These are phyloP conservation scores for Lacerta viridis DNA, from an alignment of 2,797 vertebrate species.

Conservation along the genomic window DNA sequence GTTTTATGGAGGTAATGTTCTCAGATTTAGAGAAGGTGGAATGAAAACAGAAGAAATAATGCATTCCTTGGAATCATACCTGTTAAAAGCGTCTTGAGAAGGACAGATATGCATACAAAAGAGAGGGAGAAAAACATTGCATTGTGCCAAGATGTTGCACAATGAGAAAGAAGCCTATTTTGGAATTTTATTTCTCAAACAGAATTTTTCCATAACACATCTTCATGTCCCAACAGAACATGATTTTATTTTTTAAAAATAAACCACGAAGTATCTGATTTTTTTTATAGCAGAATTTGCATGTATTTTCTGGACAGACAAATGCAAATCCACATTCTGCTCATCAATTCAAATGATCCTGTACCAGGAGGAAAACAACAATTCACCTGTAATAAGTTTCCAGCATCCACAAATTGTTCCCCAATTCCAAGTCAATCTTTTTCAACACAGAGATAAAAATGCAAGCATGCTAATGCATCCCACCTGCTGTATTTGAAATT, in stretches of 20 bases:
- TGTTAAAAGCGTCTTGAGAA: neutral
- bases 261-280: neutral
- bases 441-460: neutral
- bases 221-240: neutral
- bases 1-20: slow-evolving; percentile 11
- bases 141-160: neutral
- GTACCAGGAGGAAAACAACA: neutral
- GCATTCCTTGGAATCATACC: neutral
- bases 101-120: neutral
- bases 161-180: slow-evolving; percentile 17
- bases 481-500: neutral
- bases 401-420: neutral
- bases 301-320: neutral
- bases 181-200: neutral
- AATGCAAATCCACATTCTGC: slow-evolving; percentile 16
- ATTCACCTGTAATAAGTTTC: neutral
- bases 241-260: neutral
- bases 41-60: neutral
- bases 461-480: fast-evolving
- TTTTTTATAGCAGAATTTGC: neutral
- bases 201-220: neutral
- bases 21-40: neutral
- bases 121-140: neutral
- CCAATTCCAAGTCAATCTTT: neutral
- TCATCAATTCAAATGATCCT: neutral